Evolutionary conservation across 1,140 invertebrate genomes (phyloP), one percentile per base, ranked within the genome.

Genomic region (Drosophila nasuta): DNA sequence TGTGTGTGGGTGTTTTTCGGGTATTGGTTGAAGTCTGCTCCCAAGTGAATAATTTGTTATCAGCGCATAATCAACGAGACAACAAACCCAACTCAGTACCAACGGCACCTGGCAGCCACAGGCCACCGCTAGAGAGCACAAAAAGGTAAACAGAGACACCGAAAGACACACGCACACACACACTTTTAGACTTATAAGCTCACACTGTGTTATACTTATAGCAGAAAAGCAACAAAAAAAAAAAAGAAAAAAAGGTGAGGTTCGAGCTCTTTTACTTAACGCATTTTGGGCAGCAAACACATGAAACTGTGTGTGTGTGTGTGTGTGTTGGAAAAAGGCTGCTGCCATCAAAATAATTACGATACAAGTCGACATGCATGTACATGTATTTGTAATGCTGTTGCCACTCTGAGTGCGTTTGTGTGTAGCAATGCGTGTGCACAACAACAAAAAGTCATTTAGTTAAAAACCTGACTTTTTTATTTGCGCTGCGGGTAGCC

Each of bases 31-130:
- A 78, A 75, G 85, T 75, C 77, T 75, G 75, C 75, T 88, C 85
- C 85, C 85, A 89, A 89, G 85, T 89, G 85, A 89, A 89, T 89
- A 89, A 89, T 89, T 89, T 89, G 85, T 89, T 89, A 89, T 89
- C 85, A 89, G 85, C 85, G 83, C 85, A 89, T 89, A 89, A 89
- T 89, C 85, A 89, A 89, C 85, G 85, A 89, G 85, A 88, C 85
- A 88, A 87, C 80, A 78, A 79, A 83, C 59, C 56, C 51, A 43
- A 52, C 58, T 56, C 52, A 35, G 11, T 65, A 65, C 51, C 20
- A 25, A 65, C n/a, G 62, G 49, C 62, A 65, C 62, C 49, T 54
- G 63, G 33, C 56, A 17, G 57, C 62, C 54, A 58, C 38, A 38
- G 33, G 58, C 43, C 45, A 71, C 20, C 10, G 33, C 33, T 56